A percentile compares a stretch with the other conserved stretches of the same genome.
Evolutionary conservation across 92 coral and sea anemone genomes (phyloP).

Genomic region (Galaxea fascicularis): DNA sequence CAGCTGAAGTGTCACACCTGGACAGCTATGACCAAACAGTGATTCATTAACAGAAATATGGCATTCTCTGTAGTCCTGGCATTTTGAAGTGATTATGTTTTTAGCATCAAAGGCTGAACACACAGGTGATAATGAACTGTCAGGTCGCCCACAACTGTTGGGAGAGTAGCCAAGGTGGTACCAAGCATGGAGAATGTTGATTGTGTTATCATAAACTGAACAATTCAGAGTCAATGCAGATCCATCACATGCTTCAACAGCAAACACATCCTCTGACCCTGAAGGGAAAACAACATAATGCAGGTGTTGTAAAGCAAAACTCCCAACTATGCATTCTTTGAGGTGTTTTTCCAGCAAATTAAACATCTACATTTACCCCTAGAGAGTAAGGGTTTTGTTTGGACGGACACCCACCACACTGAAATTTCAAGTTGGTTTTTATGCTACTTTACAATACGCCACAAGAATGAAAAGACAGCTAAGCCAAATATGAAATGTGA

Average conservation of each 20-base stretch:
- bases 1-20: constrained; percentile 37
- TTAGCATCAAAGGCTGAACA: constrained; percentile 38
- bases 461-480: no score
- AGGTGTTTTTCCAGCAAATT: not conserved
- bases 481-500: no score
- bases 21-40: constrained; percentile 48
- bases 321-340: not conserved
- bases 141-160: constrained; percentile 43
- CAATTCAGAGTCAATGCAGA: constrained; percentile 46
- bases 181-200: constrained; percentile 56
- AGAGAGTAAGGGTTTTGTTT: no score
- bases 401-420: no score
- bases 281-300: not conserved
- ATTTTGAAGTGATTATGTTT: constrained; percentile 30
- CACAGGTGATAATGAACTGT: constrained; percentile 2
- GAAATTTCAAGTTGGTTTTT: no score
- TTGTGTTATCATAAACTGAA: constrained; percentile 48
- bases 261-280: constrained; percentile 48
- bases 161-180: constrained; percentile 55
- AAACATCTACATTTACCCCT: no score
- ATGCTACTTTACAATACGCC: no score
- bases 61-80: constrained; percentile 65
- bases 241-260: constrained; percentile 44
- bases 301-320: not conserved
- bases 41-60: constrained; percentile 27